Conservation (phyloP, 2,888 invertebrate species). For the Napeogenes inachia region DNA sequence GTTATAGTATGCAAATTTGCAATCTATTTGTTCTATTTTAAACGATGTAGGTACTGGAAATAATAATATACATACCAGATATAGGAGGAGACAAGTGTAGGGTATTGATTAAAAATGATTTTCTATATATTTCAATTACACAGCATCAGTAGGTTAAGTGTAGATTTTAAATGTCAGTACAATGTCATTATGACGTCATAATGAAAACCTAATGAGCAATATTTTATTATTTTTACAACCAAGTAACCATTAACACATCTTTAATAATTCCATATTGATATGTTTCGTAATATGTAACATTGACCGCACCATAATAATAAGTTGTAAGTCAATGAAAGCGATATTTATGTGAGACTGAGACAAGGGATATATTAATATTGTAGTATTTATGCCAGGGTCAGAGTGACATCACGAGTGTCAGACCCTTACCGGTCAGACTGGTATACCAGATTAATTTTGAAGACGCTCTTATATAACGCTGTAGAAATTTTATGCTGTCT, state of each 20-base stretch:
- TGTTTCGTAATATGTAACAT: conserved; percentile 11
- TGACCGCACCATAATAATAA: conserved; percentile 16
- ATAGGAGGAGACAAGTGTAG: too few species aligned
- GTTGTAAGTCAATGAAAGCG: conserved; percentile 37
- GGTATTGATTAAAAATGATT: too few species aligned
- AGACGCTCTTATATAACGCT: conserved; percentile 20
- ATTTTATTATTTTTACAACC: neutral
- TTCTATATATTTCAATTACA: too few species aligned
- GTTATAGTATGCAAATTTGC: too few species aligned
- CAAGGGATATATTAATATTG: conserved; percentile 36
- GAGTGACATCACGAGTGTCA: conserved; percentile 46
- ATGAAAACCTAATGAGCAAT: neutral
- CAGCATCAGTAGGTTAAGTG: too few species aligned
- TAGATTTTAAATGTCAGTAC: too few species aligned
- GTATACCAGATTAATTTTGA: conserved; percentile 27
- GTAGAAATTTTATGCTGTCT: neutral
- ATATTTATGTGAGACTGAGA: conserved; percentile 36
- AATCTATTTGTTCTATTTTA: too few species aligned
- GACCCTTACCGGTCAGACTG: conserved; percentile 38
- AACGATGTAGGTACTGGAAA: too few species aligned
- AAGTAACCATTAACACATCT: conserved; percentile 2
- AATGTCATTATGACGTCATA: conserved; percentile 2
- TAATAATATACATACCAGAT: too few species aligned
- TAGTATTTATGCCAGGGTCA: conserved; percentile 50
- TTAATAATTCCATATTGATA: neutral